A percentile compares a stretch with the other conserved stretches of the same genome.
phyloP scores from a whole-genome alignment of 1,140 invertebrate species.

The Drosophila serrata region DNA sequence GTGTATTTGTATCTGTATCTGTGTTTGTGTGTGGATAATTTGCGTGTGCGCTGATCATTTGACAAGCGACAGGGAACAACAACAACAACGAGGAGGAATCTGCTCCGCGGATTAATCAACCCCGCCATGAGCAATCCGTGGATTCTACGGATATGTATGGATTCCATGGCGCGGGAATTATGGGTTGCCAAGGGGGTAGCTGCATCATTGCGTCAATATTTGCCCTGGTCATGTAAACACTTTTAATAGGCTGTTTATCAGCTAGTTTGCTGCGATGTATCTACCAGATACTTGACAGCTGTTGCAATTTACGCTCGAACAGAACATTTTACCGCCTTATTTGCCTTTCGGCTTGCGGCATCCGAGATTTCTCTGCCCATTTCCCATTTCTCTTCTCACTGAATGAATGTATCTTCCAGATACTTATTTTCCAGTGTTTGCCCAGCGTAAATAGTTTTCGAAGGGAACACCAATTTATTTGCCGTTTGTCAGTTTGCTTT shows the following conservation, averaged over 20 bases:
- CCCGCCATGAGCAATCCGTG: conserved; percentile 17
- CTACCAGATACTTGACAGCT: conserved; percentile 75
- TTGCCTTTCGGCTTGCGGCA: conserved; percentile 57
- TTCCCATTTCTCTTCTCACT: background rate
- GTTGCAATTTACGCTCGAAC: conserved; percentile 82
- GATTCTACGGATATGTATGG: conserved; percentile 1
- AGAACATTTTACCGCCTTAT: conserved; percentile 37
- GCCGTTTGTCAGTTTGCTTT: conserved; percentile 54
- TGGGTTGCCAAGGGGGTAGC: background rate
- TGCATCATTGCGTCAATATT: conserved; percentile 79
- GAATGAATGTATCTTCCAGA: conserved; percentile 62
- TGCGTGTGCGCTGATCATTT: conserved; percentile 78
- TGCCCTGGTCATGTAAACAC: conserved; percentile 77
- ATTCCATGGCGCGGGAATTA: conserved; percentile 10
- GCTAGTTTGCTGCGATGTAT: conserved; percentile 62
- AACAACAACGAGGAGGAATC: conserved; percentile 48
- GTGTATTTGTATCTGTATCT: background rate
- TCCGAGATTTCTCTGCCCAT: conserved; percentile 37
- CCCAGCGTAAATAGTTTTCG: conserved; percentile 65
- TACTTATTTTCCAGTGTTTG: conserved; percentile 58
- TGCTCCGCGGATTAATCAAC: conserved; percentile 35
- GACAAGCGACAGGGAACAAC: conserved; percentile 66
- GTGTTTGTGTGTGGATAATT: conserved; percentile 30
- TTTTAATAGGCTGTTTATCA: conserved; percentile 80
- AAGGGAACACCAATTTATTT: conserved; percentile 46